Base-by-base conservation (phyloP, 1,140 invertebrate genomes). In the Chymomyza costata region DNA sequence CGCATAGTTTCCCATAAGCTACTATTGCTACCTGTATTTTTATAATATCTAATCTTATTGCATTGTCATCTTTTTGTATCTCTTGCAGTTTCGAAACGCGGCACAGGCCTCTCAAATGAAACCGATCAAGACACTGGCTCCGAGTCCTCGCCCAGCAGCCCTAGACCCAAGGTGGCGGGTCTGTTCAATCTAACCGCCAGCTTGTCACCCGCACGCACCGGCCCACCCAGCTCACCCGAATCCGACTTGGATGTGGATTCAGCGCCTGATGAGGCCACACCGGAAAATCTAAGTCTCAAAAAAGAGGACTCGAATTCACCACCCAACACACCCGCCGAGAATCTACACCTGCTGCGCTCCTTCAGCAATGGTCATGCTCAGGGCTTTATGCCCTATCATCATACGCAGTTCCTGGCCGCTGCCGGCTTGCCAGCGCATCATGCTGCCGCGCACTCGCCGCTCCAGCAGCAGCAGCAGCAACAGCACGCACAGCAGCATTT, bases 281-380 rank as follows among this genome's bases (percentile, higher is more conserved):
- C 90, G 0, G 90, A 91, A 70, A 91, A 91, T 78, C 83, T 91
- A 0, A 90, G 90, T 18, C 66, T 91, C 0, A 88, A 88, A 50
- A 86, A 86, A 47, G 86, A 88, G 35, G 86, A 85, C 60, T 81
- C 85, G 57, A 64, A 67, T 41, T 76, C 83, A 62, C 62, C 85
- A 16, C 54, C 87, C 46, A 74, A 83, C 47, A 81, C 68, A 52
- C 71, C 80, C 54, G 61, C 69, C 49, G 82, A 85, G 25, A 84
- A 73, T 37, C 40, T 84, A 7, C 82, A 83, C 48, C 17, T 85
- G 50, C 48, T 85, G 58, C 70, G 83, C 25, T 67, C 69, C 25
- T 76, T 82, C 32, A 59, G 59, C 49, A 78, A 68, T 49, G 80
- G 68, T 8, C 76, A 78, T 38, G 65, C 67, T 30, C 65, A 85